Evolutionary conservation across 2,113 vertebrate species (phyloP), one percentile per base, ranked within the genome.

Genomic region (Polypterus senegalus): DNA sequence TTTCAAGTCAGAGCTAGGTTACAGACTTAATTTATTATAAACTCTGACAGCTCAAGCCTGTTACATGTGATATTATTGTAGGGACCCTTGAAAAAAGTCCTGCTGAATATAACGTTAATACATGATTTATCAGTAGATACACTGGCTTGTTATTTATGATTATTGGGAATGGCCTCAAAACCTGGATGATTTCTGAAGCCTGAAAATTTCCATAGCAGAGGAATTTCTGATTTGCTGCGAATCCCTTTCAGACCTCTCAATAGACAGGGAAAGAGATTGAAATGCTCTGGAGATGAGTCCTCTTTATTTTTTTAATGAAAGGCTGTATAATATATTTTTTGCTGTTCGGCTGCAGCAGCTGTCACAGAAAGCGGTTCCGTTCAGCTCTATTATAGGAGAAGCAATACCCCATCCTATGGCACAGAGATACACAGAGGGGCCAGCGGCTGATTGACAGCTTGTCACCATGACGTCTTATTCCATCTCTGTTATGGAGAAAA

Each of bases 401-500:
- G 85, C 78, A 83, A 83, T 84, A 81, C 82, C 79, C 83, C 72
- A 73, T 86, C 81, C 83, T 81, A 81, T 81, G 74, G 86, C 81
- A 81, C 74, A 11, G 59, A 78, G 86, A 83, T 81, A 79, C 85
- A 86, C 84, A 77, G 82, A 83, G 80, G 80, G 84, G 83, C 86
- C 80, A 79, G 80, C 27, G 55, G 62, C 78, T 91, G 91, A 92
- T 86, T 92, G 90, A 92, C 91, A 93, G 89, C 89, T 91, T 92
- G 91, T 93, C 90, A 93, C 84, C 78, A 70, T 92, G 91, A 92
- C 86, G 88, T 92, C 91, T 93, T 93, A 92, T 90, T 93, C 88
- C 90, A 91, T 91, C 88, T 89, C 89, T 89, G 90, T 91, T 91
- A 90, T 88, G 87, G 87, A 90, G 89, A 91, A 92, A 92, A 93